Percentiles rank a stretch among this genome's conserved stretches.
phyloP scores from a whole-genome alignment of 2,888 invertebrate species.

The Augiades crinisus region DNA sequence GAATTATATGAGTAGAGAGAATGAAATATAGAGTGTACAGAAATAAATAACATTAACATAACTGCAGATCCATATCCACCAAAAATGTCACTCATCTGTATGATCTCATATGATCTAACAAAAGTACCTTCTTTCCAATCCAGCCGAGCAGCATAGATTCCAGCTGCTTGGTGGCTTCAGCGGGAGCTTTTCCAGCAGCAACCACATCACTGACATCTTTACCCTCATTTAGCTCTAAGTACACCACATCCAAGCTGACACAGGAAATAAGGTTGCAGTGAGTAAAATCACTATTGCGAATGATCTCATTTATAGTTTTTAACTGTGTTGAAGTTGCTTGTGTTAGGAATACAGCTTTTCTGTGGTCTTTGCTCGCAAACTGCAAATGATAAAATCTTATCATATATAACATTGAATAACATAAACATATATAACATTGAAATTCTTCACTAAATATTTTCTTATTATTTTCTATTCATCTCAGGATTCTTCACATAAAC shows the following conservation, averaged over 20 bases:
- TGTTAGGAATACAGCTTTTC: conserved; percentile 80
- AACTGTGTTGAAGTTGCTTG: conserved; percentile 78
- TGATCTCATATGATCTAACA: neutral
- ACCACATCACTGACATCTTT: conserved; percentile 61
- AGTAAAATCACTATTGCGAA: conserved; percentile 82
- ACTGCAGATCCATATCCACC: too few relatives aligned
- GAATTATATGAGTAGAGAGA: too few relatives aligned
- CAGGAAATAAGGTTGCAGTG: conserved; percentile 83
- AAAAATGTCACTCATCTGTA: too few relatives aligned
- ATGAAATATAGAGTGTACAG: too few relatives aligned
- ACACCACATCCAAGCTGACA: conserved; percentile 78
- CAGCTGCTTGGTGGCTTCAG: conserved; percentile 56
- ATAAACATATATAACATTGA: too few relatives aligned
- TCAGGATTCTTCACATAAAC: too few relatives aligned
- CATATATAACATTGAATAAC: too few relatives aligned
- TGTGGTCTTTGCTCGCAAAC: conserved; percentile 57
- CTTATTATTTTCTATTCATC: too few relatives aligned
- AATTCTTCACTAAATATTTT: too few relatives aligned
- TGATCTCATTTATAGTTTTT: conserved; percentile 80
- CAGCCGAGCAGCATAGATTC: conserved; percentile 66
- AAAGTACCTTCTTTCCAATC: conserved; percentile 80
- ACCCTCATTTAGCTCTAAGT: conserved; percentile 63
- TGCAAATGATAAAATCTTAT: too few relatives aligned
- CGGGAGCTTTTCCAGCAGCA: conserved; percentile 50
- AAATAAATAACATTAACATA: too few relatives aligned